Percentiles rank a stretch among this genome's conserved stretches.
Conservation (phyloP, 2,113 vertebrate genomes). For the Chamaetylas fuelleborni region DNA sequence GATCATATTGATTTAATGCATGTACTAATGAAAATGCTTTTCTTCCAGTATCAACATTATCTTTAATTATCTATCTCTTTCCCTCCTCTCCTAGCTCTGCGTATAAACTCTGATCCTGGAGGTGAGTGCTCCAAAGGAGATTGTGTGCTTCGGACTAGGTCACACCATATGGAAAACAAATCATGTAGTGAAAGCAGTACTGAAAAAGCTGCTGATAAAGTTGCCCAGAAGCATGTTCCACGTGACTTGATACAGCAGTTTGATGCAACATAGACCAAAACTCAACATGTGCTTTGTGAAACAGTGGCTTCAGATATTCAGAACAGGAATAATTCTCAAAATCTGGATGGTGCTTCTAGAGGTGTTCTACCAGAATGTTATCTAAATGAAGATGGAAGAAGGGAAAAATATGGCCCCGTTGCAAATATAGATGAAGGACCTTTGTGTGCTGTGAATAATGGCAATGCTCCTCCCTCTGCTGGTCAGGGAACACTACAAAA, state of each 20-base stretch:
- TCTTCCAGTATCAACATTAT: background rate
- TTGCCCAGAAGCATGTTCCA: constrained; percentile 13
- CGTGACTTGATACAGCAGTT: constrained; percentile 47
- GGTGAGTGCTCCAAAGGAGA: constrained; percentile 24
- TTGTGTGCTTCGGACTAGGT: background rate
- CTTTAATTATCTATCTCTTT: background rate
- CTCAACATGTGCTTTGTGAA: background rate
- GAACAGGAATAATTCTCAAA: background rate
- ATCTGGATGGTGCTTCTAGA: background rate
- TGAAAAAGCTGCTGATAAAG: background rate
- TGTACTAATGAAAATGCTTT: background rate
- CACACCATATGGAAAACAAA: background rate
- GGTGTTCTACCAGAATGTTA: background rate
- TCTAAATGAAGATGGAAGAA: background rate
- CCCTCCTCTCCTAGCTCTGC: background rate
- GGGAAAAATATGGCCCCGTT: background rate
- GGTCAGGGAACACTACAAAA: background rate
- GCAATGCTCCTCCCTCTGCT: background rate
- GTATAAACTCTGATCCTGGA: constrained; percentile 39
- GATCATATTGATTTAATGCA: background rate
- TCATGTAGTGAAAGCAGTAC: background rate
- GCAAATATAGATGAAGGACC: background rate
- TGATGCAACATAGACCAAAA: background rate
- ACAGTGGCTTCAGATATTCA: background rate
- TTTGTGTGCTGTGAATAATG: background rate